phyloP scores from a whole-genome alignment of 2,888 invertebrate species.

The Aporophyla nigra region DNA sequence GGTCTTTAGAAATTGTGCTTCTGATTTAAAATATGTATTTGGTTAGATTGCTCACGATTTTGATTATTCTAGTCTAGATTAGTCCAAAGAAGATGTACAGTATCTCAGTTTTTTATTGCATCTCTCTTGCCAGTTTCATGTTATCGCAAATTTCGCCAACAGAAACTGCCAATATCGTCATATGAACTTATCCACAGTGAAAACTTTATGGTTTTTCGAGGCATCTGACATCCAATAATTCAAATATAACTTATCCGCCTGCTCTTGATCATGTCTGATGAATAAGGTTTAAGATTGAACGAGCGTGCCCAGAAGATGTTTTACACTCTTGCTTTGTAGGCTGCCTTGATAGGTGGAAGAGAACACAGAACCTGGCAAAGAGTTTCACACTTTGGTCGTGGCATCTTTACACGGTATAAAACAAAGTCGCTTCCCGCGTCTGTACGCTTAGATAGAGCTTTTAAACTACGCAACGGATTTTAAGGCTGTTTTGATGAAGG shows the following conservation, averaged over 20 bases:
- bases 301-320: not conserved
- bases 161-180: conserved; percentile 96
- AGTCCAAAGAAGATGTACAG: not conserved
- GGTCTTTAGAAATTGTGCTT: conserved; percentile 15
- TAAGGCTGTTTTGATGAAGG: no score
- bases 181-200: conserved; percentile 86
- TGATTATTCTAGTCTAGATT: not conserved
- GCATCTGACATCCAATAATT: conserved; percentile 83
- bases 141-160: conserved; percentile 98
- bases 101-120: conserved; percentile 72
- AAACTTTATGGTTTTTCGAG: conserved; percentile 78
- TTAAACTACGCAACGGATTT: no score
- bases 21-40: not conserved
- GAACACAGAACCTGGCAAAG: not conserved
- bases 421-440: no score
- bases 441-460: no score
- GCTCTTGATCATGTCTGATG: not conserved
- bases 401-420: not conserved
- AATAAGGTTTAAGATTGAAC: not conserved
- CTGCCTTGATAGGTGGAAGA: not conserved
- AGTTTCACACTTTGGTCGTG: not conserved
- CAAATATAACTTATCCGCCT: conserved; percentile 69
- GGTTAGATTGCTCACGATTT: not conserved
- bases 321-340: not conserved
- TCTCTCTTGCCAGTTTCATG: conserved; percentile 98